phyloP scores from a whole-genome alignment of 2,797 vertebrate genomes.

The Squalus acanthias region DNA sequence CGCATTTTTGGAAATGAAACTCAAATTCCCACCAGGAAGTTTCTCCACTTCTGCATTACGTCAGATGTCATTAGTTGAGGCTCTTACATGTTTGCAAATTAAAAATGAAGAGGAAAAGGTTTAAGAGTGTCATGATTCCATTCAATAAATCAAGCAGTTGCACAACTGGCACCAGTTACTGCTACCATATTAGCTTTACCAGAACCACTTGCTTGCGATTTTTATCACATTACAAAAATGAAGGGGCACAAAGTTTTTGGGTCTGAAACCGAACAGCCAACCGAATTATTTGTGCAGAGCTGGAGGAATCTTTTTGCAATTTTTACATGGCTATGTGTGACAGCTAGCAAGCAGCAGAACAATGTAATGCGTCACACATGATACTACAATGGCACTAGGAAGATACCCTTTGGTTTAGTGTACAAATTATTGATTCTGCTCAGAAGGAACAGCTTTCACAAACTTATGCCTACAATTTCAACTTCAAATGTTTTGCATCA shows the following conservation, averaged over 20 bases:
- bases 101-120: neutral
- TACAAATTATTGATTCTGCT: neutral
- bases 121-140: neutral
- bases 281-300: neutral
- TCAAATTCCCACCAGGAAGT: neutral
- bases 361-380: neutral
- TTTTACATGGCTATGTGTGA: neutral
- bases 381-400: neutral
- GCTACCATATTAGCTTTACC: neutral
- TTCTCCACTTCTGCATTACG: neutral
- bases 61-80: neutral
- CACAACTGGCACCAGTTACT: neutral
- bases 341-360: neutral
- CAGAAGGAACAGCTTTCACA: neutral
- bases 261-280: neutral
- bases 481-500: neutral
- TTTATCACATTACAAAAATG: neutral
- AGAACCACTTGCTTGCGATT: neutral
- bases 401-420: neutral
- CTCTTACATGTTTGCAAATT: neutral
- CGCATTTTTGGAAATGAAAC: neutral
- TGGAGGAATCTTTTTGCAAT: neutral
- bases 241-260: neutral
- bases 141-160: conserved; percentile 1
- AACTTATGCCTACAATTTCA: neutral